These are phyloP conservation scores for Schlechtendalia chinensis DNA, from an alignment of 1,140 invertebrate genomes.

Conservation along the genomic window DNA sequence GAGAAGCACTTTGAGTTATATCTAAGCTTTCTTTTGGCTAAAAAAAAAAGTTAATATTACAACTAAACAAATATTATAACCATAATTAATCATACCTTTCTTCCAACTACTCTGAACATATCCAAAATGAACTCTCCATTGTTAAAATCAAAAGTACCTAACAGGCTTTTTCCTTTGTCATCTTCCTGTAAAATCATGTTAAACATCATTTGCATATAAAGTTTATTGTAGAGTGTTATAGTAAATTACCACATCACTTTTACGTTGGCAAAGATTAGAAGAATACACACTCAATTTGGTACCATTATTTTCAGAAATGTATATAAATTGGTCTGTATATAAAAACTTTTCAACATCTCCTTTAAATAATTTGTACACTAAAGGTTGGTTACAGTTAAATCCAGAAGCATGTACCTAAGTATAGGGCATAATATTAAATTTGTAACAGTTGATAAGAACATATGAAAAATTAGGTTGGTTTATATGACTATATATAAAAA, in stretches of 20 bases:
- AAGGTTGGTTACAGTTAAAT: slow-evolving; percentile 65
- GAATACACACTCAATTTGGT: slow-evolving; percentile 63
- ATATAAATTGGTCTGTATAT: slow-evolving; percentile 66
- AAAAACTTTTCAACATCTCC: slow-evolving; percentile 59
- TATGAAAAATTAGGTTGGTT: background rate
- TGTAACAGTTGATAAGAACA: background rate
- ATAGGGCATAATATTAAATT: slow-evolving; percentile 48
- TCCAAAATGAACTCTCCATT: slow-evolving; percentile 34
- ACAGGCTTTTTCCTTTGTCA: slow-evolving; percentile 44
- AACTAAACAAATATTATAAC: slow-evolving; percentile 46
- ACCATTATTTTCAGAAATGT: slow-evolving; percentile 59
- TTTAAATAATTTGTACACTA: slow-evolving; percentile 67
- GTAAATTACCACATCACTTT: slow-evolving; percentile 60
- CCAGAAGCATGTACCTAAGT: slow-evolving; percentile 65
- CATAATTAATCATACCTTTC: slow-evolving; percentile 53
- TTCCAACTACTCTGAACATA: slow-evolving; percentile 55
- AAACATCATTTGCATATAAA: slow-evolving; percentile 55
- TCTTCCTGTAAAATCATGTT: slow-evolving; percentile 37
- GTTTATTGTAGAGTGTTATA: background rate
- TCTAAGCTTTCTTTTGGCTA: slow-evolving; percentile 15
- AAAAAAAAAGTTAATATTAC: background rate
- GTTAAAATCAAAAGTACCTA: slow-evolving; percentile 33
- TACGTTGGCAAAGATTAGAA: slow-evolving; percentile 63
- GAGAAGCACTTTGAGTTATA: slow-evolving; percentile 12
- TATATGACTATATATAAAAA: too few species aligned